Conservation (phyloP, 1,140 invertebrate species). For the Scaptomyza pallida region DNA sequence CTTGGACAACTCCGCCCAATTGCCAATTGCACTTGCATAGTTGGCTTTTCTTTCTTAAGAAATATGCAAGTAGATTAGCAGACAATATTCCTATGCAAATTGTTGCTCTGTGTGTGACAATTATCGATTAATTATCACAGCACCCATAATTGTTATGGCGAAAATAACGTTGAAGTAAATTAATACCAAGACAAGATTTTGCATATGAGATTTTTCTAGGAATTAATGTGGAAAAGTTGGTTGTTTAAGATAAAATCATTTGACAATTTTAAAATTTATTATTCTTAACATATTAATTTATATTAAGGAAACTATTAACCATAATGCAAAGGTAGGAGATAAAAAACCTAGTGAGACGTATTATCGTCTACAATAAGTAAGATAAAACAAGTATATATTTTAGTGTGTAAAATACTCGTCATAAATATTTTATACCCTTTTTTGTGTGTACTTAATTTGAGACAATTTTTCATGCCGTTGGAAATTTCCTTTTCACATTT, state of each 20-base stretch:
- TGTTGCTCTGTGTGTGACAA: not conserved
- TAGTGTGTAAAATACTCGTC: no score
- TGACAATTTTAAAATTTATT: no score
- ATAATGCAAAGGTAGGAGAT: no score
- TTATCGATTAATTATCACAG: slow-evolving; percentile 18
- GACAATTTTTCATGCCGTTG: slow-evolving; percentile 16
- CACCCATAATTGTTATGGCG: not conserved
- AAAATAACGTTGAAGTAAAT: not conserved
- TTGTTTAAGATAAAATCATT: not conserved
- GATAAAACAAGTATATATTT: no score
- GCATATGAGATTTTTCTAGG: not conserved
- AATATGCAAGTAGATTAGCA: slow-evolving; percentile 11
- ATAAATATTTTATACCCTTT: not conserved
- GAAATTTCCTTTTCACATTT: slow-evolving; percentile 24
- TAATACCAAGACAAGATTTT: not conserved
- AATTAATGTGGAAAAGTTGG: not conserved
- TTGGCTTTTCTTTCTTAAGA: not conserved
- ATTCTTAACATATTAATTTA: no score
- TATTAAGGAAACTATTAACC: no score
- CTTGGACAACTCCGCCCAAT: not conserved
- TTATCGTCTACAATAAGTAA: no score
- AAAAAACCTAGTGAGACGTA: no score
- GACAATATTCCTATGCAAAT: not conserved
- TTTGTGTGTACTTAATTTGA: slow-evolving; percentile 9
- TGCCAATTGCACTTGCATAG: not conserved